phyloP scores from a whole-genome alignment of 2,113 vertebrate species.

The Brachirus orientalis region DNA sequence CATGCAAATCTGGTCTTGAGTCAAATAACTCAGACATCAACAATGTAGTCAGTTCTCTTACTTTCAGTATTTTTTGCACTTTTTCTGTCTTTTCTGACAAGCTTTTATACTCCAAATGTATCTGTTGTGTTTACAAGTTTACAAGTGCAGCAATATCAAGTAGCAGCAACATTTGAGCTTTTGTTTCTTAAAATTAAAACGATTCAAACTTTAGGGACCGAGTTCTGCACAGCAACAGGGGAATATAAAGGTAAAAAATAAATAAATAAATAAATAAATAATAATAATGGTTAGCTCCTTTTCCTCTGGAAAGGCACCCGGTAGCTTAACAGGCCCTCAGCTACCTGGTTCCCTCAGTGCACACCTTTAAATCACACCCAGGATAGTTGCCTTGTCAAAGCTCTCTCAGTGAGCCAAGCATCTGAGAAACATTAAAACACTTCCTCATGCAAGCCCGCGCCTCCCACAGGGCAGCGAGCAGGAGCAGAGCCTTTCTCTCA shows the following conservation, averaged over 20 bases:
- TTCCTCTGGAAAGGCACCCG: slow-evolving; percentile 72
- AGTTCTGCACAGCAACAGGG: slow-evolving; percentile 66
- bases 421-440: slow-evolving; percentile 83
- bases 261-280: slow-evolving; percentile 6
- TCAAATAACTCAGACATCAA: slow-evolving; percentile 46
- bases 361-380: slow-evolving; percentile 82
- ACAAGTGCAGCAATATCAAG: slow-evolving; percentile 44
- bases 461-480: slow-evolving; percentile 79
- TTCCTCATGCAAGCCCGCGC: slow-evolving; percentile 77
- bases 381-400: slow-evolving; percentile 82
- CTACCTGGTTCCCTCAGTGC: slow-evolving; percentile 80
- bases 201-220: slow-evolving; percentile 73
- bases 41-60: slow-evolving; percentile 26
- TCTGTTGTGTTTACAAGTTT: slow-evolving; percentile 34
- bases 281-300: slow-evolving; percentile 62
- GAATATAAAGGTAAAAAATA: slow-evolving; percentile 44
- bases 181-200: slow-evolving; percentile 66
- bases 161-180: slow-evolving; percentile 41
- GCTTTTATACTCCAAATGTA: slow-evolving; percentile 37
- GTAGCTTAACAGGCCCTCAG: slow-evolving; percentile 78
- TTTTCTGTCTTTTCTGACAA: slow-evolving; percentile 26
- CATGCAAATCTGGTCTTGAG: slow-evolving; percentile 48
- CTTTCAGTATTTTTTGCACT: too few species aligned
- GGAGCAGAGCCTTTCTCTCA: slow-evolving; percentile 81
- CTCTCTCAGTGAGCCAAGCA: slow-evolving; percentile 76